phyloP scores from a whole-genome alignment of 2,888 invertebrate genomes.

The Caenorhabditis sulstoni region DNA sequence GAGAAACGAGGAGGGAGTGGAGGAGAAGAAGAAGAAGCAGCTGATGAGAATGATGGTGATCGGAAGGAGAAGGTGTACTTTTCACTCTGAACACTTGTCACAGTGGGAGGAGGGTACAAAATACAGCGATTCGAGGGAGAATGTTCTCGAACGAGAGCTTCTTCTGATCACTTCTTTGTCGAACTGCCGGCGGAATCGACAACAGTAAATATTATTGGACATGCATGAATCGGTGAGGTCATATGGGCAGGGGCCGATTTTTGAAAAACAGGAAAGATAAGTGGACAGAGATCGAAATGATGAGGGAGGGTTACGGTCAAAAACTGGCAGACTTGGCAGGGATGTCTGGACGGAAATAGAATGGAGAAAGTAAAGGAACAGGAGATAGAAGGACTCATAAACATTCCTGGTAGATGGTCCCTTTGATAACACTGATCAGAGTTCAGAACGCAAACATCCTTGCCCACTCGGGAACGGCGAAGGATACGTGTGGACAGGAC shows the following conservation, averaged over 20 bases:
- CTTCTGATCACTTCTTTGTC: neutral
- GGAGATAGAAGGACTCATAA: too few relatives aligned
- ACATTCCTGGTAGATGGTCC: constrained; percentile 27
- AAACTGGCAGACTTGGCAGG: neutral
- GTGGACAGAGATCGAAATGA: constrained; percentile 12
- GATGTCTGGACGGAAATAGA: neutral
- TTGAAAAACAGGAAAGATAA: constrained; percentile 1
- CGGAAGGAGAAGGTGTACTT: constrained; percentile 9
- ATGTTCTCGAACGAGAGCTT: neutral
- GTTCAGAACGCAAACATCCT: constrained; percentile 5
- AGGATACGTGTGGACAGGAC: too few relatives aligned
- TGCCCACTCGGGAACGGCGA: too few relatives aligned
- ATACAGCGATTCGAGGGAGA: too few relatives aligned
- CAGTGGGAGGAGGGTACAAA: too few relatives aligned
- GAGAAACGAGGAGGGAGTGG: too few relatives aligned
- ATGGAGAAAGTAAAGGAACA: neutral
- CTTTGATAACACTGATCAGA: constrained; percentile 21
- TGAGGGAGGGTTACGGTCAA: neutral
- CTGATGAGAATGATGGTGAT: neutral
- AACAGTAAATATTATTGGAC: constrained; percentile 12
- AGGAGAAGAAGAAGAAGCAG: neutral
- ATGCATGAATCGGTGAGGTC: neutral
- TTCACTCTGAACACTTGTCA: constrained; percentile 20
- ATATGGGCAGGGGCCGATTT: constrained; percentile 4
- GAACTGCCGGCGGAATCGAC: neutral